phyloP scores from a whole-genome alignment of 2,888 invertebrate species.

The Callimorpha dominula region DNA sequence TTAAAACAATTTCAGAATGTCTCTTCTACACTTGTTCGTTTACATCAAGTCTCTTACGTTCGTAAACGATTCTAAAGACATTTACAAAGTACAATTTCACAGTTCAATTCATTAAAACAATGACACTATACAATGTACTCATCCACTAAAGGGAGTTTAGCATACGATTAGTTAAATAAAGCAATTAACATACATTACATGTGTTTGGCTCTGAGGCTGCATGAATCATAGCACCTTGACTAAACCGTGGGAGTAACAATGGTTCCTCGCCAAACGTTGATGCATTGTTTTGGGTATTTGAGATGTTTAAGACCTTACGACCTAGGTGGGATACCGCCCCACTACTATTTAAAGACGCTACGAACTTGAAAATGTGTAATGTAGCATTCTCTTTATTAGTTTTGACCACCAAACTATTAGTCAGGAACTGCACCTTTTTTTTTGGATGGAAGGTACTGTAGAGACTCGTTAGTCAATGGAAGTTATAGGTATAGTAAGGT shows the following conservation, averaged over 20 bases:
- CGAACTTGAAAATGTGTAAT: neutral
- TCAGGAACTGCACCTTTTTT: no score
- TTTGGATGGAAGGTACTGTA: no score
- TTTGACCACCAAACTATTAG: no score
- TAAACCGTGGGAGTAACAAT: slow-evolving; percentile 75
- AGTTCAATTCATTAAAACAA: slow-evolving; percentile 22
- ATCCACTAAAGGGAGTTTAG: slow-evolving; percentile 4
- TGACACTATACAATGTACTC: neutral
- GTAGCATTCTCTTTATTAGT: neutral
- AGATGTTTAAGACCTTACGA: slow-evolving; percentile 12
- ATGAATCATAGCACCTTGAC: slow-evolving; percentile 76
- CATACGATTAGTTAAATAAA: slow-evolving; percentile 34
- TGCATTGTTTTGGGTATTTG: slow-evolving; percentile 20
- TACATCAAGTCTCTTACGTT: neutral
- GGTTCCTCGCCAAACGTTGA: slow-evolving; percentile 41
- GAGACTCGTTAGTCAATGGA: no score
- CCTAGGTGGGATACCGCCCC: slow-evolving; percentile 4
- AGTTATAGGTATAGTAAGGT: no score
- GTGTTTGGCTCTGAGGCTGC: slow-evolving; percentile 47
- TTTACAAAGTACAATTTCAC: slow-evolving; percentile 9
- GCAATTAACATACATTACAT: slow-evolving; percentile 49
- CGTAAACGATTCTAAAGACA: neutral
- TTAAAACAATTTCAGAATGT: neutral
- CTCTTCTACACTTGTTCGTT: neutral
- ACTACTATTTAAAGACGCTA: neutral